A percentile compares a stretch with the other conserved stretches of the same genome.
Evolutionary conservation across 2,888 invertebrate species (phyloP).

Genomic region (Fissipunctia ypsillon): DNA sequence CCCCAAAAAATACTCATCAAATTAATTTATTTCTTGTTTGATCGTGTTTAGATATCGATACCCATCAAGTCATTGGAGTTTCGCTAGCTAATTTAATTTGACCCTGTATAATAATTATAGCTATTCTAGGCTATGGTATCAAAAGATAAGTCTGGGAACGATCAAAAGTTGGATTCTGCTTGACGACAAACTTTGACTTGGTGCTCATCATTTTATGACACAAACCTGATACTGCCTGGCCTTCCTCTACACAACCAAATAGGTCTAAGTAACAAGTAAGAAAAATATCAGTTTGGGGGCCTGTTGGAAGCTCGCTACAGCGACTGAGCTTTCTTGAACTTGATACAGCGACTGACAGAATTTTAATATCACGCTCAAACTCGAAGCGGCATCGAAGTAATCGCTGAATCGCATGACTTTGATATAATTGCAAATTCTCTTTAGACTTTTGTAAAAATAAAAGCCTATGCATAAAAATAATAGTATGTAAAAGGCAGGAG

Average conservation of each 20-base stretch:
- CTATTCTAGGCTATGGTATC: no score
- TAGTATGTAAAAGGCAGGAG: background rate
- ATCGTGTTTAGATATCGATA: no score
- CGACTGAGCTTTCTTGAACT: background rate
- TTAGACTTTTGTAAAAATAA: background rate
- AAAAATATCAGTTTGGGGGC: background rate
- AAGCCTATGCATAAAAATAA: background rate
- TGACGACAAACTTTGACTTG: background rate
- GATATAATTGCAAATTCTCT: background rate
- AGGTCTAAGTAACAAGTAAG: slow-evolving; percentile 7
- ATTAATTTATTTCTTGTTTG: no score
- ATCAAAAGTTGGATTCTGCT: background rate
- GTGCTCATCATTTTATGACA: background rate
- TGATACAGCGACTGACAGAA: background rate
- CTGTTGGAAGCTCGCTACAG: background rate
- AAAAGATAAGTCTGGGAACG: background rate
- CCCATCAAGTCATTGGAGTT: no score
- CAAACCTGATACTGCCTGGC: background rate
- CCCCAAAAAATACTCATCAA: no score
- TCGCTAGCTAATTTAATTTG: no score
- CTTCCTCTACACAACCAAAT: background rate
- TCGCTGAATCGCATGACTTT: background rate
- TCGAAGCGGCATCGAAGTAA: no score
- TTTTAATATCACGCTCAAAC: background rate
- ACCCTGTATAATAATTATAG: no score